These are phyloP conservation scores for Thymelicus acteon DNA, from an alignment of 2,888 invertebrate species.

Conservation along the genomic window DNA sequence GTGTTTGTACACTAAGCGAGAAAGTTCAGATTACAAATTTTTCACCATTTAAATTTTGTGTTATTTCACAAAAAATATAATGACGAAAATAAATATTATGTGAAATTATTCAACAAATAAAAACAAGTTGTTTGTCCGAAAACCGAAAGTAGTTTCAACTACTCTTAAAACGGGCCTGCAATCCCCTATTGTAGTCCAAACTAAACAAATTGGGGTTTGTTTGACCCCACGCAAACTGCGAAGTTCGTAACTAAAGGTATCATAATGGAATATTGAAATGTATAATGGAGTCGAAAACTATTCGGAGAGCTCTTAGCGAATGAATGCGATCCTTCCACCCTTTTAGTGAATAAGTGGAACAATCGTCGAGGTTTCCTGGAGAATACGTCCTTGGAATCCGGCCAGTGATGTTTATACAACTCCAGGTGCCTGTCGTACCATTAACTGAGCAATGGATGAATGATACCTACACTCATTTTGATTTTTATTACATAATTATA, in stretches of 20 bases:
- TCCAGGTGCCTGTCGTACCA: not conserved
- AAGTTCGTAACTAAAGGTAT: conserved; percentile 22
- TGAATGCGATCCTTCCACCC: conserved; percentile 53
- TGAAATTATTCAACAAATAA: not conserved
- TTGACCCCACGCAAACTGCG: conserved; percentile 15
- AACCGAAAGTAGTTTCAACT: not conserved
- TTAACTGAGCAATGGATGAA: not conserved
- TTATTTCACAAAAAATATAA: too few species aligned
- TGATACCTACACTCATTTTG: not conserved
- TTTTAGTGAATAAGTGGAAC: conserved; percentile 56
- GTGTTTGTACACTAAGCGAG: too few species aligned
- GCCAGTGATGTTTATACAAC: conserved; percentile 28
- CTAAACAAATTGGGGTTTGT: conserved; percentile 7
- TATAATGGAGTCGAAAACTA: conserved; percentile 33
- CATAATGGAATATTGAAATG: conserved; percentile 30
- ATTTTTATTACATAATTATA: too few species aligned
- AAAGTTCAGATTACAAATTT: too few species aligned
- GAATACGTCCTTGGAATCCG: conserved; percentile 27
- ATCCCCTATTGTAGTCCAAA: conserved; percentile 1
- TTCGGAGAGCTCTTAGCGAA: conserved; percentile 29
- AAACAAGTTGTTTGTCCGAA: not conserved
- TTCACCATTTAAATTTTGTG: too few species aligned
- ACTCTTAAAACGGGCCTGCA: not conserved
- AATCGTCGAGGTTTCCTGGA: conserved; percentile 36
- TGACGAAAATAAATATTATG: too few species aligned